Evolutionary conservation across 2,797 vertebrate genomes (phyloP), one percentile per base, ranked within the genome.

Genomic region (Apodemus agrarius): DNA sequence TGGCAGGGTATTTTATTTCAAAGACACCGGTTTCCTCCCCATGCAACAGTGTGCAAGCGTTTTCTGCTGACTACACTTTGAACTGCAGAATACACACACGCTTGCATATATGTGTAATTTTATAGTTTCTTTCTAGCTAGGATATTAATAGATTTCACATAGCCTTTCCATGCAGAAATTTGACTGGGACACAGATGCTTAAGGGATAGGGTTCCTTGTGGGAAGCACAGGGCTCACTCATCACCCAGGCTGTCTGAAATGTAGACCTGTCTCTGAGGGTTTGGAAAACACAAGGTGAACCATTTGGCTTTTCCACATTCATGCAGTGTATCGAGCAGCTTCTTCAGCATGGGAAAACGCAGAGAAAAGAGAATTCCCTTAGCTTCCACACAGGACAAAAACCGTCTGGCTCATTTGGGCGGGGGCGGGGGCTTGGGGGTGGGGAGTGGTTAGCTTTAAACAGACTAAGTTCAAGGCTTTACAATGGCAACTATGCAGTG

Each of bases 1-100:
- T 97, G 93, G 97, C 94, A 98, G 98, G 93, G 92, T 98, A 99
- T 99, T 98, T 96, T 94, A 98, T 99, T 99, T 98, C 98, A 99
- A 99, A 98, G 98, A 97, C 94, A 89, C 54, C 3, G 57, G 97
- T 98, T 98, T 98, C 96, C 98, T 98, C 98, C 95, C 98, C 98
- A 97, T 98, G 98, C 98, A 98, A 97, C 54, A 96, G 97, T 90
- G 94, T 95, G 96, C 97, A 90, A 94, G 97, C 52, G 86, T 98
- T 98, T 97, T 98, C 91, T 98, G 91, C 96, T 98, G 98, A 98
- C 97, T 98, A 97, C 79, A 96, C 97, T 98, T 97, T 97, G 95
- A 97, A 97, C 95, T 97, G 86, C 97, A 96, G 86, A 98, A 96
- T 83, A 94, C 43, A 95, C 93, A 96, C 96, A 92, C 92, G 83